Percentiles rank a stretch among this genome's conserved stretches.
Evolutionary conservation across 2,888 invertebrate species (phyloP).

Genomic region (Netelia fuscicornis): DNA sequence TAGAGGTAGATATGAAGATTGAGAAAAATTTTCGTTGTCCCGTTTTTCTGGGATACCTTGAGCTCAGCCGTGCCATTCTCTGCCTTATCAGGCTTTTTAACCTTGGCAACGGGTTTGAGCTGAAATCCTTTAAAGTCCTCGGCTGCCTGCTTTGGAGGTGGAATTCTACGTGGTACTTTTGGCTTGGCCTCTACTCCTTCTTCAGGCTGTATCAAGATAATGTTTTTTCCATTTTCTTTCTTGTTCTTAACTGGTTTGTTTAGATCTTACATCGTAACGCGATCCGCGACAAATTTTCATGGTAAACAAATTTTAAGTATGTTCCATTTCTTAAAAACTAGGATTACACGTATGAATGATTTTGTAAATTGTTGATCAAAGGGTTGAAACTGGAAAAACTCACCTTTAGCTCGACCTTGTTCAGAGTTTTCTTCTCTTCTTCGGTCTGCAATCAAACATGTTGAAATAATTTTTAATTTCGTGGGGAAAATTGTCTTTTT

Average conservation of each 20-base stretch:
- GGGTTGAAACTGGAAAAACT: constrained; percentile 64
- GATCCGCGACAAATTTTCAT: constrained; percentile 9
- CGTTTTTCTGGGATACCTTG: constrained; percentile 80
- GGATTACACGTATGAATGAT: constrained; percentile 27
- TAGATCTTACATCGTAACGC: constrained; percentile 28
- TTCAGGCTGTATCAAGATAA: constrained; percentile 78
- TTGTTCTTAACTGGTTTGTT: constrained; percentile 45
- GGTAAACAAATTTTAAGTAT: background rate
- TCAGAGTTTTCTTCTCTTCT: constrained; percentile 79
- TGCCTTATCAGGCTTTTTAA: constrained; percentile 78
- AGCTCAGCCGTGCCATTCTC: constrained; percentile 80
- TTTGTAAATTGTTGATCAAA: background rate
- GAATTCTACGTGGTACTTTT: constrained; percentile 83
- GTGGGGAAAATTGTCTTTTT: background rate
- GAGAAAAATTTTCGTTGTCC: constrained; percentile 57
- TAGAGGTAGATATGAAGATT: constrained; percentile 25
- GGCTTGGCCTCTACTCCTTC: constrained; percentile 82
- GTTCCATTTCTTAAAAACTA: background rate
- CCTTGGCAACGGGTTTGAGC: constrained; percentile 87
- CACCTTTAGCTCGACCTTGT: constrained; percentile 85
- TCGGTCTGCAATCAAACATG: constrained; percentile 71
- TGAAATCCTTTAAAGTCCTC: constrained; percentile 87
- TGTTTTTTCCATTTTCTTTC: constrained; percentile 44
- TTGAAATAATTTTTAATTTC: background rate
- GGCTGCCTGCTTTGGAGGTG: constrained; percentile 84